phyloP scores from a whole-genome alignment of 2,888 invertebrate species.

The Xestia sexstrigata region DNA sequence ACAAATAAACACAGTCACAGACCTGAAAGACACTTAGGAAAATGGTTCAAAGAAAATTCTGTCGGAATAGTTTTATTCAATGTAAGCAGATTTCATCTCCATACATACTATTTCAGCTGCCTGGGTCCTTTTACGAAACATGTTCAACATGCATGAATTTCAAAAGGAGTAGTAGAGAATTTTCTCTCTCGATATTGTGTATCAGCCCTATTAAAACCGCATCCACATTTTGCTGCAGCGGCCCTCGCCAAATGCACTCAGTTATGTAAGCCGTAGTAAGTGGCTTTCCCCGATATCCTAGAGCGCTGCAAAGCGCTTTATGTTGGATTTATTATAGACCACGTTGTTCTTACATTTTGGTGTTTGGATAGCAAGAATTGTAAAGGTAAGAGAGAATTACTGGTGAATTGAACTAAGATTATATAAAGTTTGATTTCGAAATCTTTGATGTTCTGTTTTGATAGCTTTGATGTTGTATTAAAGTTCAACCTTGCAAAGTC shows the following conservation, averaged over 20 bases:
- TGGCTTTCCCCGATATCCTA: conserved; percentile 61
- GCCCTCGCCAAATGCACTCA: conserved; percentile 66
- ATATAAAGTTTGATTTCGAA: neutral
- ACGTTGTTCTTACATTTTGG: conserved; percentile 21
- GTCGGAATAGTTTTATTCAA: conserved; percentile 27
- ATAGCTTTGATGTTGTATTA: conserved; percentile 2
- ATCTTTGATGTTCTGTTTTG: conserved; percentile 18
- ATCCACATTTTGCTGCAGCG: conserved; percentile 61
- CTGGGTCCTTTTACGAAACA: conserved; percentile 14
- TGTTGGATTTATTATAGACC: conserved; percentile 57
- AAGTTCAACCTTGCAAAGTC: conserved; percentile 8
- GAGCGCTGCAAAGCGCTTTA: conserved; percentile 58
- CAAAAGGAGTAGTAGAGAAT: conserved; percentile 10
- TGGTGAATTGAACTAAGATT: neutral
- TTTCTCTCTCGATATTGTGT: conserved; percentile 26
- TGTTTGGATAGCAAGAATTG: conserved; percentile 6
- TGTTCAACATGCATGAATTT: conserved; percentile 44
- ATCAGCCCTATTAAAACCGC: conserved; percentile 61
- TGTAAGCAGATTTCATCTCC: conserved; percentile 22
- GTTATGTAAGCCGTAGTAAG: conserved; percentile 66
- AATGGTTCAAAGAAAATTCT: conserved; percentile 24
- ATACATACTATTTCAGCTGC: conserved; percentile 10
- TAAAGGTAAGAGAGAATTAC: conserved; percentile 12
- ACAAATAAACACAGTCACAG: conserved; percentile 13
- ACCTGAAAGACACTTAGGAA: conserved; percentile 2